These are phyloP conservation scores for Acanthurus leucopareius DNA, from an alignment of 2,797 vertebrate species.

Conservation along the genomic window DNA sequence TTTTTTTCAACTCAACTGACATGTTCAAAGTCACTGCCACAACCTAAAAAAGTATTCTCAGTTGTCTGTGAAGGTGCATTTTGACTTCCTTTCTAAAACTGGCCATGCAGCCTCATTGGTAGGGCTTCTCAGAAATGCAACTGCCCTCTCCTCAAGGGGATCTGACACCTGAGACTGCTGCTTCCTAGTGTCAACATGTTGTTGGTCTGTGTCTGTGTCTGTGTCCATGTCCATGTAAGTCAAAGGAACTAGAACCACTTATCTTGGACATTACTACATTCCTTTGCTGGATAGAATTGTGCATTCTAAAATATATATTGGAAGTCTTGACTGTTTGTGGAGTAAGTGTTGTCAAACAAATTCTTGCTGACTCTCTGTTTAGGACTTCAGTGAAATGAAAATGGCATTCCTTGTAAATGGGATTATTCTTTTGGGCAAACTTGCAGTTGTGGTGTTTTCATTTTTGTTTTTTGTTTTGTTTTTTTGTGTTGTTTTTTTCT, in stretches of 20 bases:
- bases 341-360: neutral
- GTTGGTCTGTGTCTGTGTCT: conserved; percentile 10
- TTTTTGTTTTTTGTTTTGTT: too few species aligned
- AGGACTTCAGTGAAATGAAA: neutral
- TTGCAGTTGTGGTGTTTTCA: neutral
- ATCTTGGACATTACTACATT: neutral
- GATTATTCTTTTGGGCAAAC: neutral
- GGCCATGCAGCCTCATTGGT: conserved; percentile 20
- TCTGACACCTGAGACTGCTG: conserved; percentile 63
- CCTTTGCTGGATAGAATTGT: neutral
- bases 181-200: conserved; percentile 57
- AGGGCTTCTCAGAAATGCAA: conserved; percentile 53
- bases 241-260: neutral
- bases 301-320: neutral
- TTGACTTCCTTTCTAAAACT: conserved; percentile 48
- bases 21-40: neutral
- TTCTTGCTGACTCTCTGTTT: neutral
- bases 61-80: conserved; percentile 20
- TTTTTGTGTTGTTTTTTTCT: too few species aligned
- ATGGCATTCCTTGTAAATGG: neutral
- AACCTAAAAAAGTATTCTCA: neutral
- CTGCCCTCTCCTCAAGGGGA: conserved; percentile 47
- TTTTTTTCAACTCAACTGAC: neutral
- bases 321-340: neutral
- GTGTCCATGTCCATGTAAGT: neutral